phyloP scores from a whole-genome alignment of 2,797 vertebrate genomes.

The Amblyraja radiata region DNA sequence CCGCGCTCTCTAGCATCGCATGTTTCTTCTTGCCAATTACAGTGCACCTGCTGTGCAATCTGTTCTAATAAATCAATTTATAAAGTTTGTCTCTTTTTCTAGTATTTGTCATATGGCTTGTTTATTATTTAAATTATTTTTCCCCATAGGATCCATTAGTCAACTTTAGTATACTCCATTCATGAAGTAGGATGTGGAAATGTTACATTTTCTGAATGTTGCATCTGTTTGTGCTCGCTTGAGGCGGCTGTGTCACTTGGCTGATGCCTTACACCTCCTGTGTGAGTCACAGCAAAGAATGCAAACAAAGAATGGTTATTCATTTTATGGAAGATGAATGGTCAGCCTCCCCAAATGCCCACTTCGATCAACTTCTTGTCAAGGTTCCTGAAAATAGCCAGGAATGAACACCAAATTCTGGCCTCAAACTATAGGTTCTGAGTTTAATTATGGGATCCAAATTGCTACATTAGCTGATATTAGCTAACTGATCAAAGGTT shows the following conservation, averaged over 20 bases:
- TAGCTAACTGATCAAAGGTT: not conserved
- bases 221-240: not conserved
- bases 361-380: not conserved
- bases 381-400: not conserved
- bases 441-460: not conserved
- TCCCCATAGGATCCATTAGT: not conserved
- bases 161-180: not conserved
- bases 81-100: not conserved
- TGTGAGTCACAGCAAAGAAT: not conserved
- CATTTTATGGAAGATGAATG: not conserved
- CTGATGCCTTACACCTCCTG: not conserved
- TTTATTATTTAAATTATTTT: not conserved
- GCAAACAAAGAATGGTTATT: not conserved
- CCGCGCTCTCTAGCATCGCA: not conserved
- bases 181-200: not conserved
- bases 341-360: not conserved
- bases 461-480: not conserved
- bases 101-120: not conserved
- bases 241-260: not conserved
- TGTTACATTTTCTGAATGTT: not conserved
- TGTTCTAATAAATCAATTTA: not conserved
- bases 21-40: not conserved
- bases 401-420: not conserved
- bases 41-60: slow-evolving; percentile 18
- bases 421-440: not conserved